phyloP scores from a whole-genome alignment of 2,888 invertebrate species.

The Acleris sparsana region DNA sequence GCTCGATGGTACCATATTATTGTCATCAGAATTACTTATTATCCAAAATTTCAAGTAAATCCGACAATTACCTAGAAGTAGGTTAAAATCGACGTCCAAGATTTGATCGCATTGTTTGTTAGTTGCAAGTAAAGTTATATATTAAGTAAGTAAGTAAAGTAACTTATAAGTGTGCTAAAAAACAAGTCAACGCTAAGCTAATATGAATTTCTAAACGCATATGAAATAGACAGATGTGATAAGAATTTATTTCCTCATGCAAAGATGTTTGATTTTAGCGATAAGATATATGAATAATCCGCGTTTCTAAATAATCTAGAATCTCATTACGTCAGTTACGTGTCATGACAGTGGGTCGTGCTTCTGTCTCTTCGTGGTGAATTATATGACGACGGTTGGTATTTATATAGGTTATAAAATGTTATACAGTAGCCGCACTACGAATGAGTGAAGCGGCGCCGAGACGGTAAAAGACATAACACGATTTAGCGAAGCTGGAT shows the following conservation, averaged over 20 bases:
- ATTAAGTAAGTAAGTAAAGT: no score
- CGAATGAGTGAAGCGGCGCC: neutral
- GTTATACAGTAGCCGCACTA: neutral
- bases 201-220: conserved; percentile 4
- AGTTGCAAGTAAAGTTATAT: no score
- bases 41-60: no score
- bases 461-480: neutral
- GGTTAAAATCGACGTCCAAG: no score
- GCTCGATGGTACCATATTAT: no score
- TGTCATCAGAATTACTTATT: no score
- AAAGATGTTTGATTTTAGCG: conserved; percentile 22
- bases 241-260: conserved; percentile 4
- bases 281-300: conserved; percentile 24
- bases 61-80: no score
- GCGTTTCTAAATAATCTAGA: conserved; percentile 18
- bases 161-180: neutral
- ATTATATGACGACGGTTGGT: conserved; percentile 1
- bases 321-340: conserved; percentile 6
- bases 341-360: conserved; percentile 18
- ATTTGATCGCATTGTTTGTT: no score
- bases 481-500: neutral
- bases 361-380: neutral
- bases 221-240: conserved; percentile 5
- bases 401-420: conserved; percentile 2
- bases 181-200: neutral